These are phyloP conservation scores for Synergus itoensis DNA, from an alignment of 2,888 invertebrate genomes.

Conservation along the genomic window DNA sequence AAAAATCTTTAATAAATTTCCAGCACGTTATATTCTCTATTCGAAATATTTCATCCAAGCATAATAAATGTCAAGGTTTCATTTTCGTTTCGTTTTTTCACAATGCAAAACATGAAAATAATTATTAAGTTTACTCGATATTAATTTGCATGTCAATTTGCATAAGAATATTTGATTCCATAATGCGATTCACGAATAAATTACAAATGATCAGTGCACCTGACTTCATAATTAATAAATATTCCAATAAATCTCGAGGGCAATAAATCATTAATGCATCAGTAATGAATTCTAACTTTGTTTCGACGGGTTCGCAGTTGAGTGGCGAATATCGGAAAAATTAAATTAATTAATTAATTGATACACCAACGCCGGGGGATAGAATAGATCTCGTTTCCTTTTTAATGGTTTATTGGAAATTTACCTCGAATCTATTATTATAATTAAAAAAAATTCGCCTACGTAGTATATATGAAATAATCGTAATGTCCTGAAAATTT, in stretches of 20 bases:
- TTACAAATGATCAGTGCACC: constrained; percentile 45
- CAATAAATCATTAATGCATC: constrained; percentile 49
- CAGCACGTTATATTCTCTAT: not conserved
- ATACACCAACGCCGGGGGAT: constrained; percentile 23
- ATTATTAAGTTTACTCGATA: not conserved
- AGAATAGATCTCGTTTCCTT: constrained; percentile 10
- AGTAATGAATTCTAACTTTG: constrained; percentile 53
- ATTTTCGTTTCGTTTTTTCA: not conserved
- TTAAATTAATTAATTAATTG: constrained; percentile 21
- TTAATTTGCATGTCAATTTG: not conserved
- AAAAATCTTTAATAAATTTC: no score
- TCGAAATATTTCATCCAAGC: not conserved
- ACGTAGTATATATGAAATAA: not conserved
- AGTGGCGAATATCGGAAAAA: constrained; percentile 32
- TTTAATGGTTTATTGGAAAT: constrained; percentile 37
- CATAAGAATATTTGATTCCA: not conserved
- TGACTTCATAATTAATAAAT: constrained; percentile 51
- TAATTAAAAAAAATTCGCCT: not conserved
- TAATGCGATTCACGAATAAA: constrained; percentile 7
- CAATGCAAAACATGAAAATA: not conserved
- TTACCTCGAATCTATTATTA: not conserved
- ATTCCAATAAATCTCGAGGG: constrained; percentile 50
- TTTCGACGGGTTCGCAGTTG: constrained; percentile 39
- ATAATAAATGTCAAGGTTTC: not conserved
- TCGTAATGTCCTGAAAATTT: not conserved